phyloP scores from a whole-genome alignment of 2,888 invertebrate species.

The Halictus ligatus region DNA sequence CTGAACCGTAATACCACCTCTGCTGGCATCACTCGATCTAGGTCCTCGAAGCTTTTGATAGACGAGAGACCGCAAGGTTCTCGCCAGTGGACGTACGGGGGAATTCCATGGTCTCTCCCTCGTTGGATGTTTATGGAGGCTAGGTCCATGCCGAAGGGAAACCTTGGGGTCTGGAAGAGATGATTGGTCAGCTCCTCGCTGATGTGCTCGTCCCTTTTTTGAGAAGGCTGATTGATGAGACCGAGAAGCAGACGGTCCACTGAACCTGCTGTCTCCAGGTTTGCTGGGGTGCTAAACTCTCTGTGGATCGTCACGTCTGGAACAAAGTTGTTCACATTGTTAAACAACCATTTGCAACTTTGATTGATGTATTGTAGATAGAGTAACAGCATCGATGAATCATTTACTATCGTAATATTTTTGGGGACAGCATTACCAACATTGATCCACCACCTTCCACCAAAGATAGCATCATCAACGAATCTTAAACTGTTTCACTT shows the following conservation, averaged over 20 bases:
- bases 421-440: no score
- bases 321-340: not conserved
- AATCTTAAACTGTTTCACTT: slow-evolving; percentile 81
- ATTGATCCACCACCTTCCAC: no score
- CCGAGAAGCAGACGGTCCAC: slow-evolving; percentile 92
- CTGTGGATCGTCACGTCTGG: slow-evolving; percentile 92
- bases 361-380: not conserved
- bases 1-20: slow-evolving; percentile 88
- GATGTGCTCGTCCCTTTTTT: slow-evolving; percentile 93
- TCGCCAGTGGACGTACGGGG: slow-evolving; percentile 92
- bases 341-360: not conserved
- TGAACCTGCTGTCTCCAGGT: slow-evolving; percentile 91
- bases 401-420: no score
- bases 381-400: no score
- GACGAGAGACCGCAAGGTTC: slow-evolving; percentile 91
- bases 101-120: slow-evolving; percentile 94
- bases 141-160: slow-evolving; percentile 93
- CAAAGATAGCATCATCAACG: not conserved
- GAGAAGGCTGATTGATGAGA: slow-evolving; percentile 90
- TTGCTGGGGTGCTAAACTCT: slow-evolving; percentile 88
- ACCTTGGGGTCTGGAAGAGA: slow-evolving; percentile 90
- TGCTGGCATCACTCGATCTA: slow-evolving; percentile 89
- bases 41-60: slow-evolving; percentile 89
- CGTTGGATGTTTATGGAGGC: slow-evolving; percentile 95
- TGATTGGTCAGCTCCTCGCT: slow-evolving; percentile 93